Conservation (phyloP, 2,888 invertebrate genomes). For the Himalopsyche kuldschensis region DNA sequence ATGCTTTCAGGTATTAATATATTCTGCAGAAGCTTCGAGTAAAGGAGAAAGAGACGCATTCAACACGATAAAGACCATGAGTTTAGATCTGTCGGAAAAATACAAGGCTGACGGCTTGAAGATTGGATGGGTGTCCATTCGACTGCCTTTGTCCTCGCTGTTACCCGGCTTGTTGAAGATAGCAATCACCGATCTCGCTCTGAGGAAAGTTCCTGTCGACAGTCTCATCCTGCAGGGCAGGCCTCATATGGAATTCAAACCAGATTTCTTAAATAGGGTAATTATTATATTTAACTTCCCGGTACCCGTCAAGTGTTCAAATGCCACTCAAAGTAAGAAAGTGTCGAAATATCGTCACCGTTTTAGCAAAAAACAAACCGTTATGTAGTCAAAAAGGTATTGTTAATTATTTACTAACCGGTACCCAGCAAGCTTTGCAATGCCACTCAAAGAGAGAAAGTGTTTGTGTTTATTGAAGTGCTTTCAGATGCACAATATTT, state of each 20-base stretch:
- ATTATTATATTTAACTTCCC: too few relatives aligned
- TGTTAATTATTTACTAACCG: too few relatives aligned
- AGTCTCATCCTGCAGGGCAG: constrained; percentile 71
- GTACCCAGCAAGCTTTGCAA: too few relatives aligned
- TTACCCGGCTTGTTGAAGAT: constrained; percentile 44
- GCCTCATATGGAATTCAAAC: constrained; percentile 69
- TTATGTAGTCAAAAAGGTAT: too few relatives aligned
- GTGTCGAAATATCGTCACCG: too few relatives aligned
- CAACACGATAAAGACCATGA: constrained; percentile 64
- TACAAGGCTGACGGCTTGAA: constrained; percentile 68
- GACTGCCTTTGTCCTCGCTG: constrained; percentile 52
- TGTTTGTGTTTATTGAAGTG: too few relatives aligned
- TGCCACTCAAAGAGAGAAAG: too few relatives aligned
- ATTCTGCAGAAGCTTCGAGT: constrained; percentile 63
- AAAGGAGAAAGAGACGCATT: constrained; percentile 66
- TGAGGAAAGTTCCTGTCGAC: constrained; percentile 72
- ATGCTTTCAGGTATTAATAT: constrained; percentile 64
- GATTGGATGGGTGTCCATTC: constrained; percentile 71
- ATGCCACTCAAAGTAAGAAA: too few relatives aligned
- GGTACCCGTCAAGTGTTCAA: too few relatives aligned
- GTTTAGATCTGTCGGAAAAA: constrained; percentile 64
- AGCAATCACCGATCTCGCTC: constrained; percentile 68
- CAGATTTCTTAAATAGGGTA: constrained; percentile 88
- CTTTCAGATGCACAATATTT: too few relatives aligned
- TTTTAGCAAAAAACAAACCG: too few relatives aligned